phyloP scores from a whole-genome alignment of 2,797 vertebrate genomes.

The Rhinogobio ventralis region DNA sequence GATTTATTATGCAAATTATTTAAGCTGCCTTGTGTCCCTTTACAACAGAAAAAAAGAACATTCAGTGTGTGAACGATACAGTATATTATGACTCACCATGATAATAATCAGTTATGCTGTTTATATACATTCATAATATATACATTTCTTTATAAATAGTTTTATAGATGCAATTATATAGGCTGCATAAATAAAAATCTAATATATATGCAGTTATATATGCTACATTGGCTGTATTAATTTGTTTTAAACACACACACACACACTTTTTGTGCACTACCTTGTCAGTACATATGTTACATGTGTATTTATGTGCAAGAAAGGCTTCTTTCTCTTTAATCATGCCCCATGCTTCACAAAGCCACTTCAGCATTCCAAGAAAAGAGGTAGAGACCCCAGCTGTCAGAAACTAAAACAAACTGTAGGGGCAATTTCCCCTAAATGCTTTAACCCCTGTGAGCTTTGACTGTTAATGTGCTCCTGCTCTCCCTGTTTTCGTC shows the following conservation, averaged over 20 bases:
- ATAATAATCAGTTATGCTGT: background rate
- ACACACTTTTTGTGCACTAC: background rate
- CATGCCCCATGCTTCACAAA: constrained; percentile 55
- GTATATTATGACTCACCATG: background rate
- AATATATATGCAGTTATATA: background rate
- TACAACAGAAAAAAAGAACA: constrained; percentile 1
- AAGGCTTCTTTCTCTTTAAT: constrained; percentile 51
- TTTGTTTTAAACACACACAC: background rate
- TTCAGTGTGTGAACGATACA: background rate
- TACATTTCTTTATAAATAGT: too few species aligned
- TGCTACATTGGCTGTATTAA: background rate
- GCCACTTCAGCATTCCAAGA: constrained; percentile 20
- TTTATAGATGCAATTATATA: too few species aligned
- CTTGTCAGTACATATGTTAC: background rate
- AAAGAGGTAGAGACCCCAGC: constrained; percentile 54
- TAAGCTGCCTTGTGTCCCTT: background rate
- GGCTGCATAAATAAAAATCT: too few species aligned
- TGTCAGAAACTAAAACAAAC: constrained; percentile 70
- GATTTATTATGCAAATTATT: constrained; percentile 32
- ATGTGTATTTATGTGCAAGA: constrained; percentile 41
- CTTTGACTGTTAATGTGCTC: constrained; percentile 39
- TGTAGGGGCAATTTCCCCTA: constrained; percentile 54
- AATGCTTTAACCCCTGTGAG: constrained; percentile 60
- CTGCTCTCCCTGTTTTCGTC: background rate
- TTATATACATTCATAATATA: too few species aligned